phyloP scores from a whole-genome alignment of 2,797 vertebrate species.

The Xenopus petersii region DNA sequence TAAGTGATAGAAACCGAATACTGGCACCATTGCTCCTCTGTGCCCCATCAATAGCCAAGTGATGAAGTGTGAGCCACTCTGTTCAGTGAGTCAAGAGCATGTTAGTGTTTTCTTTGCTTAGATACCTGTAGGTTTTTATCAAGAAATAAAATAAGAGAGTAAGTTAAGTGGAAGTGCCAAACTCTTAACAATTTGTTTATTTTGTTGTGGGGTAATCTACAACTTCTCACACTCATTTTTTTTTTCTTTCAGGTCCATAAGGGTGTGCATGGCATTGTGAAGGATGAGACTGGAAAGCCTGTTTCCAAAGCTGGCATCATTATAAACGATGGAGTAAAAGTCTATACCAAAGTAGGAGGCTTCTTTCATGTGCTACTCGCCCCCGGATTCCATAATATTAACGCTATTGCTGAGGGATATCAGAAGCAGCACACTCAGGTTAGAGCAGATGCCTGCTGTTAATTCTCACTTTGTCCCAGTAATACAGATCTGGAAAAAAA shows the following conservation, averaged over 20 bases:
- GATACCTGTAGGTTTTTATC: too few species aligned
- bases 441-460: background rate
- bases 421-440: slow-evolving; percentile 88
- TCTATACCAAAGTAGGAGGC: slow-evolving; percentile 80
- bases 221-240: background rate
- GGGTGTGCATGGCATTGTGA: slow-evolving; percentile 88
- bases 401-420: slow-evolving; percentile 86
- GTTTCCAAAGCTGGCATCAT: slow-evolving; percentile 84
- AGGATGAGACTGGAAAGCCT: slow-evolving; percentile 86
- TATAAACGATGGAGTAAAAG: slow-evolving; percentile 79
- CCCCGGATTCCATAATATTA: slow-evolving; percentile 85
- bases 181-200: too few species aligned
- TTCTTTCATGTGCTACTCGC: slow-evolving; percentile 89
- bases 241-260: slow-evolving; percentile 83
- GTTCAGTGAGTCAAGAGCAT: too few species aligned
- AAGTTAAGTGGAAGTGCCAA: too few species aligned
- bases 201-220: too few species aligned
- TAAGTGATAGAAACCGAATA: slow-evolving; percentile 44
- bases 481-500: too few species aligned
- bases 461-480: too few species aligned
- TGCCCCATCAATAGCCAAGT: background rate
- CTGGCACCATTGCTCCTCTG: slow-evolving; percentile 12
- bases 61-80: background rate
- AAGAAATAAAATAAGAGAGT: too few species aligned
- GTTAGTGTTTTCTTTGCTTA: too few species aligned